These are phyloP conservation scores for Zaprionus kolodkinae DNA, from an alignment of 1,140 invertebrate species.

Conservation along the genomic window DNA sequence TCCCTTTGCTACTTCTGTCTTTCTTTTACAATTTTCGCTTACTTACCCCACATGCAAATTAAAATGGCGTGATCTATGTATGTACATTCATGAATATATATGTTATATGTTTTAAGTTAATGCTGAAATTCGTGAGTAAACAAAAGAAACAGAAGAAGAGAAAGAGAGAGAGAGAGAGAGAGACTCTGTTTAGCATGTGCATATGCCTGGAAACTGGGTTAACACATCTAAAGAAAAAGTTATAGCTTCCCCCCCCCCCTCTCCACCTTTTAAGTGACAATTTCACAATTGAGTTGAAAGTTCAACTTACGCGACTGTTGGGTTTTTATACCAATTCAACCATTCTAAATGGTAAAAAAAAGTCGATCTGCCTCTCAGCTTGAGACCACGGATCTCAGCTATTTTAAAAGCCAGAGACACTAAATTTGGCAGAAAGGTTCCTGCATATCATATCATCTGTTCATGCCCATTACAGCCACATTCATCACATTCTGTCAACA, in stretches of 20 bases:
- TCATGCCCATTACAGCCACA: too few species aligned
- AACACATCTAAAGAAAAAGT: constrained; percentile 16
- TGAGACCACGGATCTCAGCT: too few species aligned
- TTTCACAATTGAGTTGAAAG: constrained; percentile 52
- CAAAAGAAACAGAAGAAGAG: not conserved
- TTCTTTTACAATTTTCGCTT: constrained; percentile 28
- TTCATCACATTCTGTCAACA: too few species aligned
- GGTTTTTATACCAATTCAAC: not conserved
- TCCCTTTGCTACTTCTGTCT: not conserved
- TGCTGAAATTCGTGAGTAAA: constrained; percentile 25
- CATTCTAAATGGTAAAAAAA: too few species aligned
- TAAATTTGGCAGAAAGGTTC: too few species aligned
- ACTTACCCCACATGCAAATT: constrained; percentile 65
- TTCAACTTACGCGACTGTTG: constrained; percentile 39
- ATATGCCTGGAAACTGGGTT: constrained; percentile 43
- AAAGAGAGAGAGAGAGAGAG: not conserved
- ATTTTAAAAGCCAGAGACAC: too few species aligned
- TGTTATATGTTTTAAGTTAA: constrained; percentile 30
- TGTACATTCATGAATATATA: not conserved
- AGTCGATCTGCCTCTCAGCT: too few species aligned
- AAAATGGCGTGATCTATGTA: constrained; percentile 58
- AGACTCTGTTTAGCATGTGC: constrained; percentile 31
- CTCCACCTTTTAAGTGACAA: constrained; percentile 43
- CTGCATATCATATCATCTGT: too few species aligned
- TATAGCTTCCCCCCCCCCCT: not conserved